Evolutionary conservation across 2,113 vertebrate species (phyloP).

Genomic region (Lasiurus borealis): DNA sequence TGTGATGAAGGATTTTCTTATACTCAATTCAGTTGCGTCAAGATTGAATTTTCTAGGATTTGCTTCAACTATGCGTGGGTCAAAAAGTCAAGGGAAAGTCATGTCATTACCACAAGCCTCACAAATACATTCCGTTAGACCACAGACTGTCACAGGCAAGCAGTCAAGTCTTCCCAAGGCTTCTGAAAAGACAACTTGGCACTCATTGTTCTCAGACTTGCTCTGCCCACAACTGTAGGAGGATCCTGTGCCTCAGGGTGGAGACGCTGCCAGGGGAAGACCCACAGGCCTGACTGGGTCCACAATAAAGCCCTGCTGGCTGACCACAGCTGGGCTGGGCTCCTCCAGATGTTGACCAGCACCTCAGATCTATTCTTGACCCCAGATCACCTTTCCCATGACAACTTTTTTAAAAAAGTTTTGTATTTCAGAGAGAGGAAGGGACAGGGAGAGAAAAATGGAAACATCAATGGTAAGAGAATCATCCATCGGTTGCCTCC

Average conservation of each 20-base stretch:
- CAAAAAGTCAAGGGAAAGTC: constrained; percentile 85
- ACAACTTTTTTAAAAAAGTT: not conserved
- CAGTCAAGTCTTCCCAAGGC: not conserved
- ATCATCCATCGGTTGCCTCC: no score
- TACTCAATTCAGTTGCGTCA: constrained; percentile 91
- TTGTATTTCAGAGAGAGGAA: no score
- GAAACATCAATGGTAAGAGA: no score
- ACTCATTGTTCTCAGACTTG: not conserved
- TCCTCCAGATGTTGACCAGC: not conserved
- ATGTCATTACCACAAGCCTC: not conserved
- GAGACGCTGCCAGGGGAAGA: not conserved
- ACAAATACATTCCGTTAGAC: not conserved
- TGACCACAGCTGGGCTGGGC: not conserved
- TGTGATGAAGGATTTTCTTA: constrained; percentile 97
- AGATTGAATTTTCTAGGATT: constrained; percentile 99
- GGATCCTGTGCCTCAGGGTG: not conserved
- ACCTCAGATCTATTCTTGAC: not conserved
- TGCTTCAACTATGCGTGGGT: constrained; percentile 95
- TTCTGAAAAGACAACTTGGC: not conserved
- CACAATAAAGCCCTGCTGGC: not conserved
- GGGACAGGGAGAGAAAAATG: no score
- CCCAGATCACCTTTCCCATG: not conserved
- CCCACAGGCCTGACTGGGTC: not conserved
- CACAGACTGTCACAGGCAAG: not conserved
- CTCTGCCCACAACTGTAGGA: not conserved